phyloP scores from a whole-genome alignment of 1,140 invertebrate genomes.

The Solenopsis invicta region DNA sequence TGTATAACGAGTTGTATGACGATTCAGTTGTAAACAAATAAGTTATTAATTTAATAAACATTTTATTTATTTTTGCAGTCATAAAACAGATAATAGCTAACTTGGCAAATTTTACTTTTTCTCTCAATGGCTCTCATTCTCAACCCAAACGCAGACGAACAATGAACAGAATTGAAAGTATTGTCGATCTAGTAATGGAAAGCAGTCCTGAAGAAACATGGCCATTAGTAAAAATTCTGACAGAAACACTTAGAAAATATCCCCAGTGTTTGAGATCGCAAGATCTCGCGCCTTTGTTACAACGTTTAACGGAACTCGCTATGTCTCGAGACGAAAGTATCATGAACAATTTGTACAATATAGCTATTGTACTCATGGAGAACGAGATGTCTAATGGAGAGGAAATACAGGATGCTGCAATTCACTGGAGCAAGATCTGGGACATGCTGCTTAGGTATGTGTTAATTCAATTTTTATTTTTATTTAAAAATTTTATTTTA shows the following conservation, averaged over 20 bases:
- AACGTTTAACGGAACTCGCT: conserved; percentile 80
- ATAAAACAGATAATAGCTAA: conserved; percentile 74
- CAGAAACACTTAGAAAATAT: conserved; percentile 81
- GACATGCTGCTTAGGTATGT: conserved; percentile 84
- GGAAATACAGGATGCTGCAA: conserved; percentile 61
- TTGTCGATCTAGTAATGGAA: conserved; percentile 72
- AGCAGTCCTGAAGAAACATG: conserved; percentile 71
- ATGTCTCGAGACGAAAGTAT: conserved; percentile 80
- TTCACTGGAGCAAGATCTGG: conserved; percentile 84
- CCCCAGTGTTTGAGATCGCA: conserved; percentile 80
- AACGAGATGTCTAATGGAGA: conserved; percentile 71
- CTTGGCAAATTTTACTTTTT: conserved; percentile 40
- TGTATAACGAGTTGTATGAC: not conserved
- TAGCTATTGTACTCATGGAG: conserved; percentile 79
- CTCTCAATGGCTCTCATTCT: conserved; percentile 38
- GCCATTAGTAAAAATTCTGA: conserved; percentile 78
- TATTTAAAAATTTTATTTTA: not conserved
- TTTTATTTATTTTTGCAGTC: conserved; percentile 69
- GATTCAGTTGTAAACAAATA: not conserved
- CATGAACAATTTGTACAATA: conserved; percentile 82
- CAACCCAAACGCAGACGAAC: conserved; percentile 72
- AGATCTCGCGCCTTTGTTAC: conserved; percentile 81
- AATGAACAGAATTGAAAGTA: conserved; percentile 59
- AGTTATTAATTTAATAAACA: conserved; percentile 18
- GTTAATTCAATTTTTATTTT: not conserved